These are phyloP conservation scores for Prunella strophiata DNA, from an alignment of 2,797 vertebrate species.

Conservation along the genomic window DNA sequence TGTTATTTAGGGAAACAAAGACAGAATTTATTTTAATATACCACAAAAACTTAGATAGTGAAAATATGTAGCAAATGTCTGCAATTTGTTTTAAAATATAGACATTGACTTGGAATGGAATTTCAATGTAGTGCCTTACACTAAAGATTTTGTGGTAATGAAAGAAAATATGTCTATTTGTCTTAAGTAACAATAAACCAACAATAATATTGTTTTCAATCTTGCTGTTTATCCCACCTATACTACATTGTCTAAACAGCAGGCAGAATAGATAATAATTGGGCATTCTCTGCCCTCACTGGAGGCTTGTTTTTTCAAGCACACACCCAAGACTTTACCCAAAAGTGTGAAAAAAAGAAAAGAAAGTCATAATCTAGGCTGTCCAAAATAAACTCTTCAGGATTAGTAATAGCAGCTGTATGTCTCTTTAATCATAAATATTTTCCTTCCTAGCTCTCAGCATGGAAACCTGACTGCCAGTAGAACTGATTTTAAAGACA, in stretches of 20 bases:
- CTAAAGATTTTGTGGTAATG: neutral
- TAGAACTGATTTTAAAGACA: slow-evolving; percentile 44
- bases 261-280: slow-evolving; percentile 49
- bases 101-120: neutral
- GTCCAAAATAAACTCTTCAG: slow-evolving; percentile 73
- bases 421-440: slow-evolving; percentile 62
- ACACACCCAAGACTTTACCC: slow-evolving; percentile 64
- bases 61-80: neutral
- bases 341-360: slow-evolving; percentile 9
- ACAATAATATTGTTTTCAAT: neutral
- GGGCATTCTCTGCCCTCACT: slow-evolving; percentile 35
- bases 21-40: neutral
- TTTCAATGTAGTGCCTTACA: neutral
- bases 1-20: neutral
- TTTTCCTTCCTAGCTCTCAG: slow-evolving; percentile 61
- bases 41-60: neutral
- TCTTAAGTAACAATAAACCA: neutral
- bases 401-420: slow-evolving; percentile 62
- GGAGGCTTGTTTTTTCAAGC: slow-evolving; percentile 68
- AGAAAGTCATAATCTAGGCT: neutral
- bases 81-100: neutral
- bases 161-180: neutral
- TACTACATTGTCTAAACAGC: slow-evolving; percentile 29
- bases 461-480: slow-evolving; percentile 43
- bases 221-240: slow-evolving; percentile 30